Percentiles rank a stretch among this genome's conserved stretches.
Conservation (phyloP, 2,888 invertebrate species). For the Trichogramma evanescens region DNA sequence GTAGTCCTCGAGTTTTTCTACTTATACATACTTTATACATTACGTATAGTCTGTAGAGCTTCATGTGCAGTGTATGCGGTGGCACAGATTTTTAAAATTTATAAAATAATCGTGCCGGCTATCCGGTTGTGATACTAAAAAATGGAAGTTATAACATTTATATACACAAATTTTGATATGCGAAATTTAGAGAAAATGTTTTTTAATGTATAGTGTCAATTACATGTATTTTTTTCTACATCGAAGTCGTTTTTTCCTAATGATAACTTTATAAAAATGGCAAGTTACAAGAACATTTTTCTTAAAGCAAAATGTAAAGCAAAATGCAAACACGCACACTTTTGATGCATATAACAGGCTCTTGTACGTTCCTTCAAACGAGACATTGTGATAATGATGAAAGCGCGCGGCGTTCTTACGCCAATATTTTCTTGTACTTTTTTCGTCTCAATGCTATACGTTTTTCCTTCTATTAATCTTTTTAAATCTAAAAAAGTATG, state of each 20-base stretch:
- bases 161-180: slow-evolving; percentile 11
- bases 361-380: slow-evolving; percentile 40
- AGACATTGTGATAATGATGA: slow-evolving; percentile 42
- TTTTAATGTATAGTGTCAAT: too few species aligned
- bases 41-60: slow-evolving; percentile 17
- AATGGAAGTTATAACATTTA: slow-evolving; percentile 13
- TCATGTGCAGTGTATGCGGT: slow-evolving; percentile 4
- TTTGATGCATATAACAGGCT: slow-evolving; percentile 27
- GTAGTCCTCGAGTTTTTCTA: slow-evolving; percentile 12
- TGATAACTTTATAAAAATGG: not conserved
- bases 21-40: slow-evolving; percentile 4
- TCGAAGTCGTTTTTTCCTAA: slow-evolving; percentile 6
- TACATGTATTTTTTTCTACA: slow-evolving; percentile 7
- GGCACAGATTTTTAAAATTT: slow-evolving; percentile 5
- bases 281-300: slow-evolving; percentile 1
- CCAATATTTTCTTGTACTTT: slow-evolving; percentile 21
- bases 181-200: slow-evolving; percentile 1
- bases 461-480: not conserved
- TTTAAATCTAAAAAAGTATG: not conserved
- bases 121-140: slow-evolving; percentile 23
- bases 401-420: slow-evolving; percentile 23
- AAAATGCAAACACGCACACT: slow-evolving; percentile 21
- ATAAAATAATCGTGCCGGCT: slow-evolving; percentile 11
- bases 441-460: slow-evolving; percentile 15
- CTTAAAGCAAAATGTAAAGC: not conserved